A percentile compares a stretch with the other conserved stretches of the same genome.
These are phyloP conservation scores for Silurus lanzhouensis DNA, from an alignment of 2,797 vertebrate genomes.

Conservation along the genomic window DNA sequence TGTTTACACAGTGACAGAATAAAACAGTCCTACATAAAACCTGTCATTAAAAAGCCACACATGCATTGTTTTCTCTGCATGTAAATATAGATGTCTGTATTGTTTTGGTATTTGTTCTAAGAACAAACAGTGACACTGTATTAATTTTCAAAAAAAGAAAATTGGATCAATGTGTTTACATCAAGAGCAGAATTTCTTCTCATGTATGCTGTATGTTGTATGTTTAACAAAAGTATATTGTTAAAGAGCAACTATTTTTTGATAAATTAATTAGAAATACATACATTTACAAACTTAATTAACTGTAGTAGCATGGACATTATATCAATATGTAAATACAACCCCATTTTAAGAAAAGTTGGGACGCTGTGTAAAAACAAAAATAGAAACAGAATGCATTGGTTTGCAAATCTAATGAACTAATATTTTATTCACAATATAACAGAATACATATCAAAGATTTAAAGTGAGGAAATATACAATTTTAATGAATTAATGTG, in stretches of 20 bases:
- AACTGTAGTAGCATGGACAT: no score
- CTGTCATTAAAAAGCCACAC: background rate
- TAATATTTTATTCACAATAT: no score
- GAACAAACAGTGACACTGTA: background rate
- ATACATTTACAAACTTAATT: background rate
- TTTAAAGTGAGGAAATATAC: background rate
- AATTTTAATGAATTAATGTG: background rate
- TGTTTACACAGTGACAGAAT: background rate
- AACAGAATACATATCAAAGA: no score
- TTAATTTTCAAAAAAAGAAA: background rate
- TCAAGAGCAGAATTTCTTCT: background rate
- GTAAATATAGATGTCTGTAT: slow-evolving; percentile 3
- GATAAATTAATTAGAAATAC: background rate
- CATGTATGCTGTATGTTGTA: background rate
- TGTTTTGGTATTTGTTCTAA: background rate
- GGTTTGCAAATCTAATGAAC: no score
- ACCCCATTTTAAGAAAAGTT: no score
- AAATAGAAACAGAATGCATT: no score
- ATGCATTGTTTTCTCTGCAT: background rate
- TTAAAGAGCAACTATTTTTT: background rate
- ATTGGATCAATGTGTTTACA: background rate
- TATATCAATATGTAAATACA: no score
- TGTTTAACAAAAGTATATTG: background rate
- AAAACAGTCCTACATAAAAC: background rate
- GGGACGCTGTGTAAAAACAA: no score